Evolutionary conservation across 2,888 invertebrate genomes (phyloP).

Genomic region (Conchocele bisecta): DNA sequence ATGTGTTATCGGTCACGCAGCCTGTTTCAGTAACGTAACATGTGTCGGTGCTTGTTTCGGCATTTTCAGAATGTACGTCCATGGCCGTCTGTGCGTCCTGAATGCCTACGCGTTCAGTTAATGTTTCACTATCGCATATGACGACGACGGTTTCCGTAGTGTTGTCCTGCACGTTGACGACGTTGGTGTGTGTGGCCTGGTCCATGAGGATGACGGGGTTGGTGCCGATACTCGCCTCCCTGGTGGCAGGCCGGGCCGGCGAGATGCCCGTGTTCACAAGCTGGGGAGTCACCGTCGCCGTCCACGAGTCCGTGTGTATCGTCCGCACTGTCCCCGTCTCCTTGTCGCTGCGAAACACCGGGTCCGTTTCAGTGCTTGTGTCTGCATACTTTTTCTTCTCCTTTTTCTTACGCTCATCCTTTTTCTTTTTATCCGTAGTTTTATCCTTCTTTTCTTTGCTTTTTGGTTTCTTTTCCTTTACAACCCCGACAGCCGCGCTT

Average conservation of each 20-base stretch:
- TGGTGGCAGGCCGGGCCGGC: slow-evolving; percentile 69
- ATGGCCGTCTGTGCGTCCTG: slow-evolving; percentile 73
- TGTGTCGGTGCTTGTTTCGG: slow-evolving; percentile 67
- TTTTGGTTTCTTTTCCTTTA: slow-evolving; percentile 42
- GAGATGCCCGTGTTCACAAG: slow-evolving; percentile 73
- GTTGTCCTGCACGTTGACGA: slow-evolving; percentile 62
- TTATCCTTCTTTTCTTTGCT: slow-evolving; percentile 36
- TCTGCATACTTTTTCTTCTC: slow-evolving; percentile 57
- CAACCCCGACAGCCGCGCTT: slow-evolving; percentile 22
- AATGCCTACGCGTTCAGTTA: slow-evolving; percentile 66
- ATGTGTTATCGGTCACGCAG: slow-evolving; percentile 61
- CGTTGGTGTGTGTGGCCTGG: slow-evolving; percentile 73
- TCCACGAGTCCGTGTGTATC: slow-evolving; percentile 72
- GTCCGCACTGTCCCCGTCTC: slow-evolving; percentile 65
- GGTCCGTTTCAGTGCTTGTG: slow-evolving; percentile 60
- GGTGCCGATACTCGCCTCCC: slow-evolving; percentile 71
- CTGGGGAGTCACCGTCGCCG: slow-evolving; percentile 67
- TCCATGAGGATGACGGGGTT: slow-evolving; percentile 68
- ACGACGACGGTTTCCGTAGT: slow-evolving; percentile 67
- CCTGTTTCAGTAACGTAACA: slow-evolving; percentile 54
- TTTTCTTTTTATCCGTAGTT: slow-evolving; percentile 38
- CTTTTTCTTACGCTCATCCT: slow-evolving; percentile 43
- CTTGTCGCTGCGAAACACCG: slow-evolving; percentile 62
- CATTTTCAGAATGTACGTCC: slow-evolving; percentile 62
- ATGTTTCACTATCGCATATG: slow-evolving; percentile 73